A percentile compares a stretch with the other conserved stretches of the same genome.
These are phyloP conservation scores for Eudyptes chrysolophus DNA, from an alignment of 2,113 vertebrate species.

Conservation along the genomic window DNA sequence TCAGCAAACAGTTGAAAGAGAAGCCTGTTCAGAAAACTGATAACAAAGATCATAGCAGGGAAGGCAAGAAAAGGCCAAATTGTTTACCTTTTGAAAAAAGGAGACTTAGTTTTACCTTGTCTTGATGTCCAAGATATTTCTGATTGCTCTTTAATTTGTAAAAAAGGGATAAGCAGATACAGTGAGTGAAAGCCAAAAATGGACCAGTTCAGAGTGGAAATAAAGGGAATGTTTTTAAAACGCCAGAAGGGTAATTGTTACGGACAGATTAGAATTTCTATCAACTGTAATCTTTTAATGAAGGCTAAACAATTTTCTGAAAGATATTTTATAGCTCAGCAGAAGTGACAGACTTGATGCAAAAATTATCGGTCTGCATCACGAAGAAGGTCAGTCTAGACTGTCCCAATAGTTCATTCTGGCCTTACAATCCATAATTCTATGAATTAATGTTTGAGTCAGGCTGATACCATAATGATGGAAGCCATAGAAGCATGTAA, in stretches of 20 bases:
- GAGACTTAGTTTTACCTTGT: neutral
- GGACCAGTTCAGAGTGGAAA: neutral
- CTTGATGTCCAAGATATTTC: neutral
- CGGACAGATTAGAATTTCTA: neutral
- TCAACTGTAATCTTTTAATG: conserved; percentile 11
- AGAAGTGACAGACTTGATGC: conserved; percentile 3
- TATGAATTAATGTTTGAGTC: neutral
- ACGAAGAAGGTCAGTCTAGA: neutral
- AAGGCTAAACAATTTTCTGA: neutral
- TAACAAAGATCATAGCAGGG: neutral
- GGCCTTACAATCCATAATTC: neutral
- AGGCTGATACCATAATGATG: neutral
- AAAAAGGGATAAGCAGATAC: neutral
- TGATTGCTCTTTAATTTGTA: neutral
- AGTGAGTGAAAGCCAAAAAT: neutral
- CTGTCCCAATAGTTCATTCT: neutral
- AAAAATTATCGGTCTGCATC: neutral
- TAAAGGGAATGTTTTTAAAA: neutral
- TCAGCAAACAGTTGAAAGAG: neutral
- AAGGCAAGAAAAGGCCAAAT: neutral
- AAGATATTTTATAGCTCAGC: neutral
- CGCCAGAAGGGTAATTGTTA: neutral
- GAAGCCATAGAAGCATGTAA: neutral
- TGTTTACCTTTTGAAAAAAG: neutral
- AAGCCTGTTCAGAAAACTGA: neutral